Conservation (phyloP, 2,797 vertebrate genomes). For the Pseudocheirus occidentalis region DNA sequence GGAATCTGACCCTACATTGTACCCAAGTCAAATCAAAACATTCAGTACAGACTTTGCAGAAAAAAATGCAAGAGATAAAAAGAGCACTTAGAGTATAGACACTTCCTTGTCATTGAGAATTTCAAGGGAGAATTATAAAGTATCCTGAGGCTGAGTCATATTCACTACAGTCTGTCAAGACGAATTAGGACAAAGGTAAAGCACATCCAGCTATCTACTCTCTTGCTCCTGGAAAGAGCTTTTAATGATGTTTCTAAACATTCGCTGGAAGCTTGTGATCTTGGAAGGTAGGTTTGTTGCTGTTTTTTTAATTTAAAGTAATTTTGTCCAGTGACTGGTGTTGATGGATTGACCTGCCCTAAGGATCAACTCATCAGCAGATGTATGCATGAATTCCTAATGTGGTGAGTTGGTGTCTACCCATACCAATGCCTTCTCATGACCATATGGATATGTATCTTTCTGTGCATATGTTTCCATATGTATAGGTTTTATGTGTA, state of each 20-base stretch:
- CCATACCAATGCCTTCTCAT: not conserved
- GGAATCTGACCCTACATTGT: not conserved
- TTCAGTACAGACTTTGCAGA: not conserved
- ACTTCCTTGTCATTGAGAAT: not conserved
- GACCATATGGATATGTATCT: not conserved
- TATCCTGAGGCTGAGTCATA: not conserved
- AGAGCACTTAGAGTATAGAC: not conserved
- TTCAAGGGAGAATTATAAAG: not conserved
- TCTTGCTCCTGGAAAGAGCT: not conserved
- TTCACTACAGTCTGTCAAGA: not conserved
- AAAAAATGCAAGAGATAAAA: not conserved
- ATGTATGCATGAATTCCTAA: not conserved
- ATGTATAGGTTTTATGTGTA: not conserved
- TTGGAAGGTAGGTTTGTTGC: not conserved
- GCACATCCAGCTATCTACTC: too few species aligned
- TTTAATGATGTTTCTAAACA: conserved; percentile 29
- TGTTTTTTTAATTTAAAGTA: not conserved
- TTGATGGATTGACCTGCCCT: not conserved
- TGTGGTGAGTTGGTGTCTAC: not conserved
- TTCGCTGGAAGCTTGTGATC: conserved; percentile 17
- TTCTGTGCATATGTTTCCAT: not conserved
- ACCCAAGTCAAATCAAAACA: not conserved
- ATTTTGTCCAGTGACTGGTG: not conserved
- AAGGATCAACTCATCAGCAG: not conserved
- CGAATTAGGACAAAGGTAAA: not conserved